These are phyloP conservation scores for Aphis craccivora DNA, from an alignment of 1,140 invertebrate species.

Conservation along the genomic window DNA sequence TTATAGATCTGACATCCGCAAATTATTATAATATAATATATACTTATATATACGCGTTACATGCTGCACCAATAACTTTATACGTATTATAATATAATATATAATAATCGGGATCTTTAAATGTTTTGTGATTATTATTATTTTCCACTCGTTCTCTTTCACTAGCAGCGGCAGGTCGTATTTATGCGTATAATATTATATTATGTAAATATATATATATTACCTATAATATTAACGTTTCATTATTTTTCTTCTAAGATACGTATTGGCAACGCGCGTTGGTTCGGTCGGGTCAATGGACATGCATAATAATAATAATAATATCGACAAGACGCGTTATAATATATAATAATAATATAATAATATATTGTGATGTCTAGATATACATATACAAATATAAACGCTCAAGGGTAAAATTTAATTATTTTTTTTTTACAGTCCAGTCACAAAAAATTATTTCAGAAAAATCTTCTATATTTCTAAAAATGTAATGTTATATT, in stretches of 20 bases:
- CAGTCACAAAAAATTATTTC: background rate
- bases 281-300: slow-evolving; percentile 9
- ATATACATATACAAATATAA: background rate
- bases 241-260: background rate
- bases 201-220: background rate
- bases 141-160: background rate
- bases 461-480: background rate
- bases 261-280: background rate
- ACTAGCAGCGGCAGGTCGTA: background rate
- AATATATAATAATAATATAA: background rate
- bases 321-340: background rate
- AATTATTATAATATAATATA: slow-evolving; percentile 1
- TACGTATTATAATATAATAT: background rate
- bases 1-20: background rate
- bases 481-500: too few species aligned
- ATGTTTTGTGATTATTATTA: background rate
- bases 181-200: background rate
- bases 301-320: background rate
- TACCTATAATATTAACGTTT: slow-evolving; percentile 8
- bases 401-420: background rate
- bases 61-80: background rate
- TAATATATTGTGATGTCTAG: background rate
- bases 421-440: background rate
- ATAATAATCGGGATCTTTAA: background rate
- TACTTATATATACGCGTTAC: background rate